Evolutionary conservation across 37 sponge, comb jelly and placozoan species (phyloP), one percentile per base, ranked within the genome.

Genomic region (Amphimedon queenslandica): DNA sequence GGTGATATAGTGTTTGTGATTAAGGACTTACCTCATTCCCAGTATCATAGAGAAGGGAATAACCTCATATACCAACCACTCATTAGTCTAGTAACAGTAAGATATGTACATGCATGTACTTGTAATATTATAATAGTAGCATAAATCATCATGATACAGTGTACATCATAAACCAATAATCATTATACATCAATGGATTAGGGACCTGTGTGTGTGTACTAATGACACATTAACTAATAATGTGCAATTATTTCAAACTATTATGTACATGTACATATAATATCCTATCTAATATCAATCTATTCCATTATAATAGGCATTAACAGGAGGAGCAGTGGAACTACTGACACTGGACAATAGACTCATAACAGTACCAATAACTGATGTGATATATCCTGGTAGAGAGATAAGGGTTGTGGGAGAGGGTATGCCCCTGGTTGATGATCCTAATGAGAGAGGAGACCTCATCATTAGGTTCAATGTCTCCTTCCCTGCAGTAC

Each of bases 1-100:
- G 98, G 94, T 78, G 98, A 97, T 57, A 91, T 97, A 39, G 80
- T 94, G 25, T 94, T 97, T 63, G 70, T 82, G 40, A 77, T 97
- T 35, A 88, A 88, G 38, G 92, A 97, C 75, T 85, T 91, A 66
- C 81, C 66, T 0, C 98, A 97, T 57, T 78, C 84, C 3, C 57
- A 61, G 23, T 91, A 87, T 70, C 88, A 68, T 43, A 63, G 94
- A 58, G 69, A 73, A 10, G 90, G 84, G 1, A n/a, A 40, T 38
- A 83, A 94, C 53, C 94, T 97, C 29, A 42, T 84, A 41, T 79
- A 90, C 43, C 58, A 70, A 31, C 90, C 94, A 30, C 75, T 78
- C 5, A 91, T 97, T 42, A 78, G 89, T 40, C 87, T 97, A 4
- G 41, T 67, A 18, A 77, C 71, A 55, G 94, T 90, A 63, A 69